Conservation (phyloP, 2,797 vertebrate species). For the Scolopax bukidnonensis region DNA sequence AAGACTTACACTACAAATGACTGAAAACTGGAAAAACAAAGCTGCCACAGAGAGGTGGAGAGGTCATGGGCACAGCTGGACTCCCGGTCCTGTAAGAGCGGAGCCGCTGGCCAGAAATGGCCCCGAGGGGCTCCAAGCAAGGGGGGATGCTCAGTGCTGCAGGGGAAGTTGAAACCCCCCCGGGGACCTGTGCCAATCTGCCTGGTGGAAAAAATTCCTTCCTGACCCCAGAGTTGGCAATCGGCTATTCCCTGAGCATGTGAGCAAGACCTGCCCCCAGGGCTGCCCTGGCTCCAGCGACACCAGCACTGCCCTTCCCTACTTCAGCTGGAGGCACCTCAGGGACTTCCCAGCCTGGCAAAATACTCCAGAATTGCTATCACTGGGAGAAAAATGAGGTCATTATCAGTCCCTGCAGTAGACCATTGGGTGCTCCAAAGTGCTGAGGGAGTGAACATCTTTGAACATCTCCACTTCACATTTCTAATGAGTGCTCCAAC, state of each 20-base stretch:
- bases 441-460: background rate
- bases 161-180: background rate
- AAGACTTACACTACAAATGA: background rate
- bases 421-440: background rate
- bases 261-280: too few species aligned
- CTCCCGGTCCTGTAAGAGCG: background rate
- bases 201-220: background rate
- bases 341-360: background rate
- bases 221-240: background rate
- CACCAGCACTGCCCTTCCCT: too few species aligned
- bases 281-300: too few species aligned
- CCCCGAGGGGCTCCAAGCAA: background rate
- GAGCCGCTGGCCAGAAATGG: background rate
- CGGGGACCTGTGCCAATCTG: fast-evolving
- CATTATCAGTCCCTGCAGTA: background rate
- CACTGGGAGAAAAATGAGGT: background rate
- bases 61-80: background rate
- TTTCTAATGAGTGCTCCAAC: background rate
- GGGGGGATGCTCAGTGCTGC: background rate
- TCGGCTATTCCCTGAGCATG: background rate
- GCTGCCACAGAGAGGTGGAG: background rate
- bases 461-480: background rate
- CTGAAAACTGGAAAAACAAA: conserved; percentile 7
- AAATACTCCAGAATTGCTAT: background rate
- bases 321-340: too few species aligned